Percentiles rank a stretch among this genome's conserved stretches.
These are phyloP conservation scores for Stenoptilia bipunctidactyla DNA, from an alignment of 2,888 invertebrate genomes.

Conservation along the genomic window DNA sequence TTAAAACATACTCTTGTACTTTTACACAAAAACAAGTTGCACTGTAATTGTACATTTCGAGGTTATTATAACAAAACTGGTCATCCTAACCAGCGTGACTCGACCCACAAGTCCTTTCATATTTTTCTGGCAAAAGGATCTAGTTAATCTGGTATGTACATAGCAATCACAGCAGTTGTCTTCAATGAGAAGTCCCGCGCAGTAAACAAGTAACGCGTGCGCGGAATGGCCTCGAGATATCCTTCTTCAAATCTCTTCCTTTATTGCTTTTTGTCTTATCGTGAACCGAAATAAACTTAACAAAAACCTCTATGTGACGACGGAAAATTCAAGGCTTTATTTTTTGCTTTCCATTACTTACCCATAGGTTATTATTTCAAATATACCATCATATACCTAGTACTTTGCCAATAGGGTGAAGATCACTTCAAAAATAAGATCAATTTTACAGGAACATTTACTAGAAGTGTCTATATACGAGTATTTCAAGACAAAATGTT, in stretches of 20 bases:
- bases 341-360: too few relatives aligned
- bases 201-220: conserved; percentile 70
- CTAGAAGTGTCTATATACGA: too few relatives aligned
- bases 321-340: too few relatives aligned
- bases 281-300: conserved; percentile 18
- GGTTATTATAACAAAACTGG: conserved; percentile 41
- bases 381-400: too few relatives aligned
- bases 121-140: conserved; percentile 22
- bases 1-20: too few relatives aligned
- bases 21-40: too few relatives aligned
- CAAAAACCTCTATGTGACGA: too few relatives aligned
- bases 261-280: conserved; percentile 29
- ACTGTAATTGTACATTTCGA: conserved; percentile 8
- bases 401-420: too few relatives aligned
- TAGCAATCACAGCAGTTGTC: conserved; percentile 65
- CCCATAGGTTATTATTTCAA: too few relatives aligned
- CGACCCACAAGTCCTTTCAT: conserved; percentile 21
- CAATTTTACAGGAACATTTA: too few relatives aligned
- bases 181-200: conserved; percentile 64
- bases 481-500: too few relatives aligned
- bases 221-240: conserved; percentile 58
- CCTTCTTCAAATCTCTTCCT: conserved; percentile 59
- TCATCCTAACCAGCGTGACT: conserved; percentile 27
- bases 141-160: conserved; percentile 39
- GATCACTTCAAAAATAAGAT: too few relatives aligned